phyloP scores from a whole-genome alignment of 2,888 invertebrate species.

The Acleris holmiana region DNA sequence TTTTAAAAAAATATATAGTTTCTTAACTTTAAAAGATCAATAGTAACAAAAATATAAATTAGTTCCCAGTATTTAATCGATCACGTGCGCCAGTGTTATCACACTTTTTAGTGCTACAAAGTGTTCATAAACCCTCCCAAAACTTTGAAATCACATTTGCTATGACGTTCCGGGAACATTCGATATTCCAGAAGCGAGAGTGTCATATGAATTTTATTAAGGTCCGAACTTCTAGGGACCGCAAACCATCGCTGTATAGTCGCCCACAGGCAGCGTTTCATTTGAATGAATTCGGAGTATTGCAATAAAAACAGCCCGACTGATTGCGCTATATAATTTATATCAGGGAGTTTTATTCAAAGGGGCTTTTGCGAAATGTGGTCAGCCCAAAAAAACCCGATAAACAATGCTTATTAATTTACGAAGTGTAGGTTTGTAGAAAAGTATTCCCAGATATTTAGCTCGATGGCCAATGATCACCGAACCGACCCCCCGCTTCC shows the following conservation, averaged over 20 bases:
- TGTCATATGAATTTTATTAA: slow-evolving; percentile 29
- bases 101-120: background rate
- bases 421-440: too few species aligned
- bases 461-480: too few species aligned
- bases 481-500: too few species aligned
- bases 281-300: slow-evolving; percentile 5
- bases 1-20: too few species aligned
- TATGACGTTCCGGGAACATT: slow-evolving; percentile 17
- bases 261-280: background rate
- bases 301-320: background rate
- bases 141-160: slow-evolving; percentile 27
- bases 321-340: background rate
- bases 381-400: too few species aligned
- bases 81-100: background rate
- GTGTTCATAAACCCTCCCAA: slow-evolving; percentile 16
- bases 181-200: slow-evolving; percentile 16
- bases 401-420: too few species aligned
- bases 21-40: too few species aligned
- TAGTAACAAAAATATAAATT: too few species aligned
- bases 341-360: too few species aligned
- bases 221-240: slow-evolving; percentile 25
- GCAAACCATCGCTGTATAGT: slow-evolving; percentile 9
- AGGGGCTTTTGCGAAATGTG: too few species aligned
- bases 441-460: too few species aligned
- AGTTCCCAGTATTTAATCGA: too few species aligned